phyloP scores from a whole-genome alignment of 2,113 vertebrate species.

The Nyctereutes procyonoides region DNA sequence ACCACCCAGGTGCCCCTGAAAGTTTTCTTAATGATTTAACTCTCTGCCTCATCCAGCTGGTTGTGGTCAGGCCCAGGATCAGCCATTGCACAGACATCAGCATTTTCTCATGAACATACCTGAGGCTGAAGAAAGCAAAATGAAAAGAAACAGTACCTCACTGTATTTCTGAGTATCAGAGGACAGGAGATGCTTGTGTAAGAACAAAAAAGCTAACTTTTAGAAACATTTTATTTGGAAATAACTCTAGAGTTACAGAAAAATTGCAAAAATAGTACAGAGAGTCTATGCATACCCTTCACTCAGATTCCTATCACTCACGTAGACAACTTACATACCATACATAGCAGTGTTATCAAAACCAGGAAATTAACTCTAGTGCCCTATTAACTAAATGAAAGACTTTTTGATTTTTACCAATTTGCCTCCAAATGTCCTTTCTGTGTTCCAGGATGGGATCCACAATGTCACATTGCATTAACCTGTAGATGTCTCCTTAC shows the following conservation, averaged over 20 bases:
- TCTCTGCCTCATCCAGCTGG: neutral
- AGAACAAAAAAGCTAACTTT: conserved; percentile 23
- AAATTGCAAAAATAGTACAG: conserved; percentile 11
- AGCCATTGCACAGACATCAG: conserved; percentile 16
- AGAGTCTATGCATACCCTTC: neutral
- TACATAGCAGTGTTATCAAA: conserved; percentile 42
- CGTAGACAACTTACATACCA: neutral
- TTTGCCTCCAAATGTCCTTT: neutral
- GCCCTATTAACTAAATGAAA: neutral
- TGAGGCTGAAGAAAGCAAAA: neutral
- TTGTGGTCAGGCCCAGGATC: neutral
- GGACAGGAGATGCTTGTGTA: neutral
- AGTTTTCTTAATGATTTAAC: neutral
- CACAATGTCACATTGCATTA: neutral
- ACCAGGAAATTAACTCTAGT: neutral
- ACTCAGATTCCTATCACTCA: neutral
- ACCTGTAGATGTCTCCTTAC: neutral
- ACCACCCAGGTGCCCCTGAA: neutral
- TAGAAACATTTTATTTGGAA: conserved; percentile 9
- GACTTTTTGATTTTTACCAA: neutral
- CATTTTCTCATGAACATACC: neutral
- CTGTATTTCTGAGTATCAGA: conserved; percentile 37
- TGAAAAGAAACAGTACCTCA: neutral
- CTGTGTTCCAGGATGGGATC: neutral
- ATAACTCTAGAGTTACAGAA: conserved; percentile 42